Percentiles rank a stretch among this genome's conserved stretches.
Conservation (phyloP, 2,888 invertebrate genomes). For the Chloroclysta siterata region DNA sequence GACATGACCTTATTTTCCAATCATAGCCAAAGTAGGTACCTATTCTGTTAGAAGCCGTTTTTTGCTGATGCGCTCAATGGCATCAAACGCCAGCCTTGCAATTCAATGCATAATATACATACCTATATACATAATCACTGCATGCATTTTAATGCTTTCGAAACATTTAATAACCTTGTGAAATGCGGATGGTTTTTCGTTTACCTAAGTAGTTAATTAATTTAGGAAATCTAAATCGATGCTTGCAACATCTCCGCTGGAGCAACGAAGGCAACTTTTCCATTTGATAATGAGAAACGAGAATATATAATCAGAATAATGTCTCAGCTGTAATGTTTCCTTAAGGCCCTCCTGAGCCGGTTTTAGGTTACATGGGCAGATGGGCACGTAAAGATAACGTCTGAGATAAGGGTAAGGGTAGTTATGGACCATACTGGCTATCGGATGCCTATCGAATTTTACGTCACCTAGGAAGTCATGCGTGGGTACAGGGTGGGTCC, state of each 20-base stretch:
- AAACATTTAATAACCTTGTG: conserved; percentile 36
- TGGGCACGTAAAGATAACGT: no score
- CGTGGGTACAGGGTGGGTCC: no score
- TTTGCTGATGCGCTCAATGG: conserved; percentile 29
- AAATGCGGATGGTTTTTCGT: conserved; percentile 32
- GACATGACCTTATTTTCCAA: conserved; percentile 49
- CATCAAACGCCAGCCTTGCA: conserved; percentile 31
- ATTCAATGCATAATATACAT: conserved; percentile 35
- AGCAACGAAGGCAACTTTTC: conserved; percentile 11
- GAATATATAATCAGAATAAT: not conserved
- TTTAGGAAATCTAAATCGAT: conserved; percentile 28
- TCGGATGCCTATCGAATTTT: no score
- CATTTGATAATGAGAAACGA: not conserved
- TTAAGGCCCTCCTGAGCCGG: no score
- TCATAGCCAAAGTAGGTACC: conserved; percentile 15
- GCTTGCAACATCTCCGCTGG: conserved; percentile 31
- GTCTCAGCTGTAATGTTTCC: no score
- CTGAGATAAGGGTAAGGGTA: no score
- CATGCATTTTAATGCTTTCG: conserved; percentile 37
- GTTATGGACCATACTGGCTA: no score
- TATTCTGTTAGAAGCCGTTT: conserved; percentile 10
- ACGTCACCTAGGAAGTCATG: no score
- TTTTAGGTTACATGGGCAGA: no score
- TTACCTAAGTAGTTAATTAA: conserved; percentile 15
- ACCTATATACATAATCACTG: conserved; percentile 30